phyloP scores from a whole-genome alignment of 2,797 vertebrate genomes.

The Brachymystax lenok region DNA sequence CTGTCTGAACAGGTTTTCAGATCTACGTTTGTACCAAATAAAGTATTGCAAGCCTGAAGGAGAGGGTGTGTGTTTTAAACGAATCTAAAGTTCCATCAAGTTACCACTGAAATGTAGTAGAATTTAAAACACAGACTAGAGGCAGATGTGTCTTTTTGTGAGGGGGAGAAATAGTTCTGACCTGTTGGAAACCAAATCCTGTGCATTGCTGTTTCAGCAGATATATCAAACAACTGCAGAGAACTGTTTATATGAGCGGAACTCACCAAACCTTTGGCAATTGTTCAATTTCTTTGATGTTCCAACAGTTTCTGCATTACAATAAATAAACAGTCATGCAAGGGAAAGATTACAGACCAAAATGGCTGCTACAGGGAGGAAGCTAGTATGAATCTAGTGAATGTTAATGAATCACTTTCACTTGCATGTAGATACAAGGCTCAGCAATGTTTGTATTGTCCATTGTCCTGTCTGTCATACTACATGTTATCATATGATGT shows the following conservation, averaged over 20 bases:
- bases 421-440: slow-evolving; percentile 34
- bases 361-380: slow-evolving; percentile 29
- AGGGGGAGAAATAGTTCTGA: slow-evolving; percentile 43
- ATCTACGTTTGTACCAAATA: neutral
- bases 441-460: neutral
- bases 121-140: slow-evolving; percentile 45
- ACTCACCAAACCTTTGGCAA: slow-evolving; percentile 27
- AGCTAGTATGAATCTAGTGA: slow-evolving; percentile 19
- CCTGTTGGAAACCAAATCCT: slow-evolving; percentile 61
- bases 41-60: neutral
- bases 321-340: slow-evolving; percentile 22
- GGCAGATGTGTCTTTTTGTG: slow-evolving; percentile 34
- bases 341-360: slow-evolving; percentile 15
- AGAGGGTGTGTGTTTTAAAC: neutral
- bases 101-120: slow-evolving; percentile 26
- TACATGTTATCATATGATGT: slow-evolving; percentile 62
- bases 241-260: slow-evolving; percentile 12
- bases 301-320: slow-evolving; percentile 12
- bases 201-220: slow-evolving; percentile 63
- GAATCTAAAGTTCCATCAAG: slow-evolving; percentile 20
- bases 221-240: slow-evolving; percentile 59
- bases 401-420: slow-evolving; percentile 31
- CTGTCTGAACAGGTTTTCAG: slow-evolving; percentile 6
- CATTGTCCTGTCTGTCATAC: slow-evolving; percentile 37
- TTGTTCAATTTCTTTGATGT: slow-evolving; percentile 29